phyloP scores from a whole-genome alignment of 2,113 vertebrate species.

The Lates calcarifer region DNA sequence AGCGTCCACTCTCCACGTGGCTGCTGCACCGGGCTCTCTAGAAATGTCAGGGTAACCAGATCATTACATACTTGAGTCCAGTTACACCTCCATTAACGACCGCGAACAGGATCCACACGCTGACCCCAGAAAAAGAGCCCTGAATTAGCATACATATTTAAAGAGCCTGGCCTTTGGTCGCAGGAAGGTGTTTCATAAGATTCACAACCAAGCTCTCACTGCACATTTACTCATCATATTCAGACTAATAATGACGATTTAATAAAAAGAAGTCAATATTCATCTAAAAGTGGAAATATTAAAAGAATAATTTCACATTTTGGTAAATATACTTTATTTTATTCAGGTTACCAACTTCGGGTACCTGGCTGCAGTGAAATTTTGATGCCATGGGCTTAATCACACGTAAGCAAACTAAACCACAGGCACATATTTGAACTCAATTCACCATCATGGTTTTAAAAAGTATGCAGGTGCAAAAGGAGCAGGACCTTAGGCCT shows the following conservation, averaged over 20 bases:
- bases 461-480: too few species aligned
- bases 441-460: too few species aligned
- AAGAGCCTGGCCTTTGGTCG: slow-evolving; percentile 65
- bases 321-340: not conserved
- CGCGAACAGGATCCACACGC: slow-evolving; percentile 68
- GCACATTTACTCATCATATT: not conserved
- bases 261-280: not conserved
- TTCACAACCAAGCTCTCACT: slow-evolving; percentile 46
- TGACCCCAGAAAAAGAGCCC: slow-evolving; percentile 71
- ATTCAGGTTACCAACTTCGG: too few species aligned
- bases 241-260: not conserved
- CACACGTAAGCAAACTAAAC: too few species aligned
- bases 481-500: too few species aligned
- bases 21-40: slow-evolving; percentile 63
- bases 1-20: slow-evolving; percentile 59
- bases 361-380: too few species aligned
- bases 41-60: slow-evolving; percentile 83
- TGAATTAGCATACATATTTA: slow-evolving; percentile 76
- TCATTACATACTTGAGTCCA: slow-evolving; percentile 69
- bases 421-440: too few species aligned
- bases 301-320: not conserved
- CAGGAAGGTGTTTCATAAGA: slow-evolving; percentile 70
- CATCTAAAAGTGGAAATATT: not conserved
- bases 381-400: too few species aligned
- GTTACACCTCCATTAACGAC: slow-evolving; percentile 81